Conservation (phyloP, 2,888 invertebrate genomes). For the Eupithecia dodoneata region DNA sequence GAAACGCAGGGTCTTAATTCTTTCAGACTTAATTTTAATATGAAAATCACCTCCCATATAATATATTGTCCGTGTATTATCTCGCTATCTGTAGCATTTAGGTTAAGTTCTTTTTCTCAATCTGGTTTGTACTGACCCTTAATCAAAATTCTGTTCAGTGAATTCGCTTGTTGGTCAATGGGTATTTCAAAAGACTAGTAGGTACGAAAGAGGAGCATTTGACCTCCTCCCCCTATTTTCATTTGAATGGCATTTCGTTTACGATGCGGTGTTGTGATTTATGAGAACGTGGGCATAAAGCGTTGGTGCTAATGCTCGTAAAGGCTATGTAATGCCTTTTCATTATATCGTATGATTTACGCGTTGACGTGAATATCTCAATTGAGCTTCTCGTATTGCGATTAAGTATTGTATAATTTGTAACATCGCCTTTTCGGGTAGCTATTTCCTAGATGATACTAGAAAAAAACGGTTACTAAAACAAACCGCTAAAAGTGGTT, state of each 20-base stretch:
- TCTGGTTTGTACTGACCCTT: neutral
- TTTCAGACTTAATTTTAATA: neutral
- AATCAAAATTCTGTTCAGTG: neutral
- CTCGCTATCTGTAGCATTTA: neutral
- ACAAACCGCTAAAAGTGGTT: too few relatives aligned
- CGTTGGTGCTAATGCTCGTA: slow-evolving; percentile 8
- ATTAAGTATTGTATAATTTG: neutral
- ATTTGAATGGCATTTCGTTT: slow-evolving; percentile 28
- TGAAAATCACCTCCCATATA: neutral
- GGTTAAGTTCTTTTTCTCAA: neutral
- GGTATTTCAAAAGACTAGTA: slow-evolving; percentile 17
- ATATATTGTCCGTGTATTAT: neutral
- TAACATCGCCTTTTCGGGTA: neutral
- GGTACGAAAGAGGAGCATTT: neutral
- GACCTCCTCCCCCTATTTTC: slow-evolving; percentile 2
- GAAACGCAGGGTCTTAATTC: neutral
- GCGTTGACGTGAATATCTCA: neutral
- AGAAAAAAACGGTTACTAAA: too few relatives aligned
- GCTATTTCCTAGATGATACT: too few relatives aligned
- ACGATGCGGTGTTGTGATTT: slow-evolving; percentile 19
- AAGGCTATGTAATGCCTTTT: slow-evolving; percentile 8
- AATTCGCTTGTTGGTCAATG: slow-evolving; percentile 8
- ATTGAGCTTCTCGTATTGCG: neutral
- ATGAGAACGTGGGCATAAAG: slow-evolving; percentile 15
- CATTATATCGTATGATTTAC: slow-evolving; percentile 2